Conservation (phyloP, 2,888 invertebrate genomes). For the Drosophila infuscata region DNA sequence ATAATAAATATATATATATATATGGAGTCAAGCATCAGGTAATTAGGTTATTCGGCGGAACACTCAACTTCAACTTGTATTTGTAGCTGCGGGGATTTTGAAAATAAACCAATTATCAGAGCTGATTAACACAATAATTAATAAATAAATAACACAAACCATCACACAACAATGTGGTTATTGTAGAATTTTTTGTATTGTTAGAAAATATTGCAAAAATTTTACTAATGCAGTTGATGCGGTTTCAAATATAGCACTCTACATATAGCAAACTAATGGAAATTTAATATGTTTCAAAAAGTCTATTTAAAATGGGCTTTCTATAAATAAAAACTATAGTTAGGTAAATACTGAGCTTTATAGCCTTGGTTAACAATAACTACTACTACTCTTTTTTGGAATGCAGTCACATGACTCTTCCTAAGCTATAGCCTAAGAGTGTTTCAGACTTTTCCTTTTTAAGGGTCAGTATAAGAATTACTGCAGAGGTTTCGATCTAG, state of each 20-base stretch:
- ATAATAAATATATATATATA: background rate
- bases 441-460: background rate
- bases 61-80: background rate
- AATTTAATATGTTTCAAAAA: background rate
- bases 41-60: background rate
- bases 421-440: background rate
- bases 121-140: background rate
- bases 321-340: fast-evolving
- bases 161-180: background rate
- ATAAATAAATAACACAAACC: background rate
- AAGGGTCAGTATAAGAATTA: background rate
- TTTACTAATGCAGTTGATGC: background rate
- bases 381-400: background rate
- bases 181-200: background rate
- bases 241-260: background rate
- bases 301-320: background rate
- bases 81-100: background rate
- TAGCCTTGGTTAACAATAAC: background rate
- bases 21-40: background rate
- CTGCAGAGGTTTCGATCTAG: background rate
- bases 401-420: background rate
- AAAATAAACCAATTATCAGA: background rate
- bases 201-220: background rate
- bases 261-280: background rate
- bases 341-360: background rate